Conservation (phyloP, 2,888 invertebrate species). For the Plagiodera versicolora region DNA sequence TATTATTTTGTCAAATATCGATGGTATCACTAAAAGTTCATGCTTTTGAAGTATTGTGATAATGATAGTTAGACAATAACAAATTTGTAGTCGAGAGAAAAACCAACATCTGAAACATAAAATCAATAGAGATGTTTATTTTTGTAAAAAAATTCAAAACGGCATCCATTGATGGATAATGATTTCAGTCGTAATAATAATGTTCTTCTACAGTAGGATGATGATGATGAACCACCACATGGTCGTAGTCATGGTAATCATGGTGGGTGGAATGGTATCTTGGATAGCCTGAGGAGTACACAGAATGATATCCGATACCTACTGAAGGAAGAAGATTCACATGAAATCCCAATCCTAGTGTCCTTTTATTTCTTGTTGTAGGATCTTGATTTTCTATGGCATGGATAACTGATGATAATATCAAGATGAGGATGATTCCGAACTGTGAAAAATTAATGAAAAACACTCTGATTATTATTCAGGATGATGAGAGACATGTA, state of each 20-base stretch:
- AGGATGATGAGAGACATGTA: too few relatives aligned
- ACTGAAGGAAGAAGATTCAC: not conserved
- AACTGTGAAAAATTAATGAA: not conserved
- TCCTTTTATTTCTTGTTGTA: constrained; percentile 14
- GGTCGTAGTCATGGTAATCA: constrained; percentile 9
- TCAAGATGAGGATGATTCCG: not conserved
- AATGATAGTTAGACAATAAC: too few relatives aligned
- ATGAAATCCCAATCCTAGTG: constrained; percentile 12
- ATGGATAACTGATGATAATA: not conserved
- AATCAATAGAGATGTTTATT: too few relatives aligned
- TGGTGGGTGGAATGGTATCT: constrained; percentile 3
- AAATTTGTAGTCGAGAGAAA: too few relatives aligned
- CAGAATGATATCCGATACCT: constrained; percentile 1
- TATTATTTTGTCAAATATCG: too few relatives aligned
- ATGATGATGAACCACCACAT: constrained; percentile 15
- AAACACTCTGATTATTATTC: too few relatives aligned
- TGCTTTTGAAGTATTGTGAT: too few relatives aligned
- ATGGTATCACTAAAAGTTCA: too few relatives aligned
- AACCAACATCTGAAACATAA: too few relatives aligned
- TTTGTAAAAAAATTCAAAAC: too few relatives aligned
- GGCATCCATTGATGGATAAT: not conserved
- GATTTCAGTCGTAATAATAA: constrained; percentile 12
- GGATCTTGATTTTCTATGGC: not conserved
- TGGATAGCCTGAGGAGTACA: not conserved
- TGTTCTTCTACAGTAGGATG: constrained; percentile 9